A percentile compares a stretch with the other conserved stretches of the same genome.
phyloP scores from a whole-genome alignment of 2,888 invertebrate species.

The Lasius platythorax region DNA sequence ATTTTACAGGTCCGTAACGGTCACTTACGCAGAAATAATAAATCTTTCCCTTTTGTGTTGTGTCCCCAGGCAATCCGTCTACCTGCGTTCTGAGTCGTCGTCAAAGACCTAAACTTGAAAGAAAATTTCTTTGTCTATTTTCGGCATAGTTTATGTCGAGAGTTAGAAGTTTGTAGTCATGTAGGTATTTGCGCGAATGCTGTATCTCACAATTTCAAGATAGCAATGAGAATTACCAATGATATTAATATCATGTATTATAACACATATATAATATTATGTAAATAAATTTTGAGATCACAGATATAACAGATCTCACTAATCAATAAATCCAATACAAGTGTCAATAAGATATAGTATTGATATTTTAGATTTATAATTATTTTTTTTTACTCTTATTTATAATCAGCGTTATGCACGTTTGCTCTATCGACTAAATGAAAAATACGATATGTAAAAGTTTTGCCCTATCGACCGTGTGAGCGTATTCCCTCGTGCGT shows the following conservation, averaged over 20 bases:
- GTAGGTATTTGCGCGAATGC: background rate
- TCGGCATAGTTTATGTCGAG: background rate
- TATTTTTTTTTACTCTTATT: background rate
- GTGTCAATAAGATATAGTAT: background rate
- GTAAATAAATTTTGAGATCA: background rate
- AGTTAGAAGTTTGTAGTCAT: background rate
- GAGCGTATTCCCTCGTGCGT: background rate
- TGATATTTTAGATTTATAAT: background rate
- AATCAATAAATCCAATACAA: background rate
- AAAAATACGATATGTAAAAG: background rate
- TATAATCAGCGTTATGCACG: background rate
- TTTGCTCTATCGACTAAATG: background rate
- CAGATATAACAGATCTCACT: background rate
- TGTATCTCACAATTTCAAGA: background rate
- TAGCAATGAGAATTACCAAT: background rate
- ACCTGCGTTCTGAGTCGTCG: slow-evolving; percentile 63
- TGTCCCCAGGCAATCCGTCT: slow-evolving; percentile 43
- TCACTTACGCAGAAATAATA: slow-evolving; percentile 65
- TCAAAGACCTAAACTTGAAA: slow-evolving; percentile 1
- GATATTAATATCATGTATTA: background rate
- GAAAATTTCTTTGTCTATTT: background rate
- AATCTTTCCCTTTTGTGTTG: slow-evolving; percentile 49
- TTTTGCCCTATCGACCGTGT: background rate
- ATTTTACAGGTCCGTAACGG: slow-evolving; percentile 68
- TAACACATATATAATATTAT: background rate